Evolutionary conservation across 2,888 invertebrate genomes (phyloP).

Genomic region (Athalia circularis): DNA sequence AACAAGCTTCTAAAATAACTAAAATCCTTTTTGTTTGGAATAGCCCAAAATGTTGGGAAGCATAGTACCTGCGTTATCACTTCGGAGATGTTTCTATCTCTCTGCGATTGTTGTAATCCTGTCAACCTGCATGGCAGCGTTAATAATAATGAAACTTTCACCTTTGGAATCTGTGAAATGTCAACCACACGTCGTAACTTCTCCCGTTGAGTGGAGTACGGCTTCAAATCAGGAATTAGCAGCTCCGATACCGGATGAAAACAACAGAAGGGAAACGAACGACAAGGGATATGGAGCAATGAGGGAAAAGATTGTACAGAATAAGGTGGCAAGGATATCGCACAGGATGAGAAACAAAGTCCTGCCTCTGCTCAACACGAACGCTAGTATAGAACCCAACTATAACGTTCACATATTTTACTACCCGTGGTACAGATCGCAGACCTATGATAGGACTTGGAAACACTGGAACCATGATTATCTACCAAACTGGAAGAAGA

Average conservation of each 20-base stretch:
- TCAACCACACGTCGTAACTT: conserved; percentile 61
- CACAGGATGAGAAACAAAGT: conserved; percentile 64
- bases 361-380: conserved; percentile 58
- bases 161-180: conserved; percentile 66
- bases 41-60: conserved; percentile 57
- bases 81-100: conserved; percentile 65
- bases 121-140: conserved; percentile 66
- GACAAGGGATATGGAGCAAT: conserved; percentile 61
- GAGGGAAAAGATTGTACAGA: conserved; percentile 59
- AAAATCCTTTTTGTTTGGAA: no score
- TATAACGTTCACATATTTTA: conserved; percentile 70
- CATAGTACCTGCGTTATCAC: conserved; percentile 59
- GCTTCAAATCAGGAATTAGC: conserved; percentile 49
- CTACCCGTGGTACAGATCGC: conserved; percentile 69
- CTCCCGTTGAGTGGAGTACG: conserved; percentile 66
- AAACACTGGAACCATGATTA: conserved; percentile 70
- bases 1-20: no score
- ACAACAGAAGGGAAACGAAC: conserved; percentile 51
- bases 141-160: conserved; percentile 66
- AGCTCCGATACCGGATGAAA: not conserved
- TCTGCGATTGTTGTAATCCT: conserved; percentile 63
- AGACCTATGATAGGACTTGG: conserved; percentile 65
- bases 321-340: conserved; percentile 64
- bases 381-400: conserved; percentile 61
- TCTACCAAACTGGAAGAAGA: conserved; percentile 70